Evolutionary conservation across 2,888 invertebrate species (phyloP), one percentile per base, ranked within the genome.

Genomic region (Drosophila ustulata): DNA sequence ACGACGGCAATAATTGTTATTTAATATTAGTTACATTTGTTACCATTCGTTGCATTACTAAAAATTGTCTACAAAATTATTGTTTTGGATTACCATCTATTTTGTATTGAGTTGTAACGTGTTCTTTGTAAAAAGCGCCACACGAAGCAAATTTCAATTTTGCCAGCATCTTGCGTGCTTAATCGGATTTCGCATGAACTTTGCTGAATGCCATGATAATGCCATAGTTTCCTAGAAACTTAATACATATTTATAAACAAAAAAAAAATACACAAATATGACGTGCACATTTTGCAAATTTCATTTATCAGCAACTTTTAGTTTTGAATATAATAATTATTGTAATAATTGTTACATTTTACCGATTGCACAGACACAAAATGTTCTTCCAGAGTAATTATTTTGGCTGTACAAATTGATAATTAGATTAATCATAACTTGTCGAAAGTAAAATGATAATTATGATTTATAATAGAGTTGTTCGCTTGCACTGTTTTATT

Each of bases 161-260:
- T 2, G 6, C 13, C 2, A 41, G 3, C 13, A 41, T 41, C 39
- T 41, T 41, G 13, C 13, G 3, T 18, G 6, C 7, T 18, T 18
- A 41, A 41, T 41, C 39, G 39, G 13, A 41, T 41, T 41, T 41
- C 39, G 13, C 39, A 30, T 30, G 30, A 47, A 30, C 8, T 47
- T 28, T 47, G 39, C 26, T 28, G n/a, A 47, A 13, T 1, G 11
- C 8, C n/a, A 28, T 30, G 47, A 47, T 47, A 47, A 30, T 30
- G 9, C 7, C 7, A 8, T 5, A 46, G 11, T 26, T 47, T 47
- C 47, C 47, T 13, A 30, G 47, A 47, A 47, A 47, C 13, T 8
- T 13, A 18, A 2, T 41, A 41, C 13, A 7, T 18, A 37, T 11
- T 9, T 32, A 32, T 32, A 32, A 7, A 37, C n/a, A 37, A n/a